Evolutionary conservation across 1,140 invertebrate species (phyloP).

Genomic region (Eciton burchellii): DNA sequence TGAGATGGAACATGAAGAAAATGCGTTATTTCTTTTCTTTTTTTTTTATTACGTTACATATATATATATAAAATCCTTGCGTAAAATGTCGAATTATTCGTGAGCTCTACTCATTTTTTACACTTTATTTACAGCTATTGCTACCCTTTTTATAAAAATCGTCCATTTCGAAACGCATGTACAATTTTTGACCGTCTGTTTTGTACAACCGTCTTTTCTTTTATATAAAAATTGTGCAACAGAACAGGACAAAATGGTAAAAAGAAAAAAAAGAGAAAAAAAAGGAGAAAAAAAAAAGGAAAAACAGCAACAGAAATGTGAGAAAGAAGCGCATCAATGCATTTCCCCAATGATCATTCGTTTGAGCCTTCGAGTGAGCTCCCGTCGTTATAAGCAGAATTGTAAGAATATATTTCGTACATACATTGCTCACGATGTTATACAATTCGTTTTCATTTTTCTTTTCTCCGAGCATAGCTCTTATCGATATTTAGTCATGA

Average conservation of each 20-base stretch:
- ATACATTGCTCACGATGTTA: constrained; percentile 12
- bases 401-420: constrained; percentile 53
- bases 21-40: constrained; percentile 37
- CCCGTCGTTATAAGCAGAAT: constrained; percentile 15
- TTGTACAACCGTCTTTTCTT: no score
- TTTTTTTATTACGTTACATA: neutral
- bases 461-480: constrained; percentile 4
- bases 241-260: no score
- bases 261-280: neutral
- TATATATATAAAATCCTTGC: neutral
- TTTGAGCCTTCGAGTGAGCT: constrained; percentile 11
- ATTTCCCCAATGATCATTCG: constrained; percentile 36
- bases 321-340: constrained; percentile 19
- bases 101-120: no score
- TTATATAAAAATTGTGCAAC: no score
- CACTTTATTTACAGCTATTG: no score
- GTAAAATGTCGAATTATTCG: no score
- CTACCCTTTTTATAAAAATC: no score
- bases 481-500: constrained; percentile 59
- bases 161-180: no score
- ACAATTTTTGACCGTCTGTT: no score
- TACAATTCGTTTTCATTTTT: constrained; percentile 51
- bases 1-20: neutral
- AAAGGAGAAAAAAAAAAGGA: neutral
- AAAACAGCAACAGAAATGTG: neutral